Evolutionary conservation across 2,113 vertebrate species (phyloP).

Genomic region (Stigmatopora nigra): DNA sequence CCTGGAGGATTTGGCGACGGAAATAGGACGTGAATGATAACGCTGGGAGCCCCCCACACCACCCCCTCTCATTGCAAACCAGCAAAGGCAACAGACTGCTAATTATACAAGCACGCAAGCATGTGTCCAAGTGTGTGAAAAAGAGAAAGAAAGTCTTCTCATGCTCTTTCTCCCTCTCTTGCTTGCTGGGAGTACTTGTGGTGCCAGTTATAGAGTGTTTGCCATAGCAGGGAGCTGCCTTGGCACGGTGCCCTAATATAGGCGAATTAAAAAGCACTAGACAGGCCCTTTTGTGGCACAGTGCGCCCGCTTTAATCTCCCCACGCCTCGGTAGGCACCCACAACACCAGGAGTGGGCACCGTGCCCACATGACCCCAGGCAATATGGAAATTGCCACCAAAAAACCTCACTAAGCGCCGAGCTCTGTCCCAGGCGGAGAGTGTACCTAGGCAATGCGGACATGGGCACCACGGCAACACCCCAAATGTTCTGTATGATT

Average conservation of each 20-base stretch:
- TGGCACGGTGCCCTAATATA: conserved; percentile 72
- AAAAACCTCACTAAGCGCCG: conserved; percentile 55
- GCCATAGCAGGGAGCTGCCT: conserved; percentile 61
- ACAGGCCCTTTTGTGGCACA: conserved; percentile 72
- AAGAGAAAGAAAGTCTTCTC: conserved; percentile 32
- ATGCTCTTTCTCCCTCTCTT: conserved; percentile 24
- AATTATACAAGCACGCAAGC: conserved; percentile 48
- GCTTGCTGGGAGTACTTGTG: conserved; percentile 60
- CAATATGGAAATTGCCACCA: conserved; percentile 72
- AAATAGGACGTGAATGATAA: conserved; percentile 30
- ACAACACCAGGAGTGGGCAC: conserved; percentile 66
- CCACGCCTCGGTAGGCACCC: conserved; percentile 66
- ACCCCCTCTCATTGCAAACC: conserved; percentile 14
- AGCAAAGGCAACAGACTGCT: conserved; percentile 45
- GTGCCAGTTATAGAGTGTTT: conserved; percentile 67
- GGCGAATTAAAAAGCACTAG: conserved; percentile 76
- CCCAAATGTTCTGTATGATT: conserved; percentile 16
- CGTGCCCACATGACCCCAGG: conserved; percentile 67
- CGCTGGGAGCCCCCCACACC: conserved; percentile 11
- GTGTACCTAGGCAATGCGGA: conserved; percentile 31
- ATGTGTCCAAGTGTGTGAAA: conserved; percentile 47
- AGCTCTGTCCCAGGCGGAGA: conserved; percentile 50
- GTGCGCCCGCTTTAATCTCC: conserved; percentile 72
- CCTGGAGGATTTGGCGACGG: conserved; percentile 2
- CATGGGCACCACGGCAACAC: conserved; percentile 35